Percentiles rank a stretch among this genome's conserved stretches.
Evolutionary conservation across 2,797 vertebrate species (phyloP).

Genomic region (Podargus strigoides): DNA sequence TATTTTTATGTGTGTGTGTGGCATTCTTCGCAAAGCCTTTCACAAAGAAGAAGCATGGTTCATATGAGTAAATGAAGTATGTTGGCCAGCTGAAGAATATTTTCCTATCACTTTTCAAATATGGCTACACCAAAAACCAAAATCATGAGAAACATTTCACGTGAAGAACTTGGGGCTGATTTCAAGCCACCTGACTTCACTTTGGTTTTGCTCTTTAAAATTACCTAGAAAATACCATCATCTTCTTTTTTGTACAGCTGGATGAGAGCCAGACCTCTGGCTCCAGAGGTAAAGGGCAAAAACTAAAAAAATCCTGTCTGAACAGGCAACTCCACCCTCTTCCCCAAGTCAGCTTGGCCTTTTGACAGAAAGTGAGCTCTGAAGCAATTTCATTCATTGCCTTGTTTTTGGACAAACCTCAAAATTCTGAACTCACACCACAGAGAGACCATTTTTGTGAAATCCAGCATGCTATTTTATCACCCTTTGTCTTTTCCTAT

Average conservation of each 20-base stretch:
- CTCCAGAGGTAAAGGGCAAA: conserved; percentile 84
- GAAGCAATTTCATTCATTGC: conserved; percentile 76
- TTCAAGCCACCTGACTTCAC: conserved; percentile 76
- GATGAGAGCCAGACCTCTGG: conserved; percentile 79
- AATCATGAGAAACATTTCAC: conserved; percentile 67
- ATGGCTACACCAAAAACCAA: conserved; percentile 50
- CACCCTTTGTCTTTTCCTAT: conserved; percentile 41
- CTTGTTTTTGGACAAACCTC: conserved; percentile 69
- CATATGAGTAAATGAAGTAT: conserved; percentile 42
- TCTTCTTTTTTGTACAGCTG: conserved; percentile 67
- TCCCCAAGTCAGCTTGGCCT: conserved; percentile 79
- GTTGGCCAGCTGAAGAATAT: conserved; percentile 42
- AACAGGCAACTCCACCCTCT: conserved; percentile 78
- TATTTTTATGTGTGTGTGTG: conserved; percentile 17
- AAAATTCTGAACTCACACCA: conserved; percentile 62
- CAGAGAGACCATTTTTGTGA: conserved; percentile 62
- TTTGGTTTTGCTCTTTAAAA: conserved; percentile 74
- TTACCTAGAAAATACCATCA: conserved; percentile 76
- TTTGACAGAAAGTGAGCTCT: conserved; percentile 76
- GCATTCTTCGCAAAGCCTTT: conserved; percentile 39
- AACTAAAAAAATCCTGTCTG: conserved; percentile 79
- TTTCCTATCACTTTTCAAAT: conserved; percentile 57
- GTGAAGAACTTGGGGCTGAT: conserved; percentile 64
- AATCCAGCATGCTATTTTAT: conserved; percentile 65
- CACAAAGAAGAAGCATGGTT: conserved; percentile 41